Percentiles rank a stretch among this genome's conserved stretches.
Evolutionary conservation across 2,113 vertebrate species (phyloP).

Genomic region (Struthio camelus): DNA sequence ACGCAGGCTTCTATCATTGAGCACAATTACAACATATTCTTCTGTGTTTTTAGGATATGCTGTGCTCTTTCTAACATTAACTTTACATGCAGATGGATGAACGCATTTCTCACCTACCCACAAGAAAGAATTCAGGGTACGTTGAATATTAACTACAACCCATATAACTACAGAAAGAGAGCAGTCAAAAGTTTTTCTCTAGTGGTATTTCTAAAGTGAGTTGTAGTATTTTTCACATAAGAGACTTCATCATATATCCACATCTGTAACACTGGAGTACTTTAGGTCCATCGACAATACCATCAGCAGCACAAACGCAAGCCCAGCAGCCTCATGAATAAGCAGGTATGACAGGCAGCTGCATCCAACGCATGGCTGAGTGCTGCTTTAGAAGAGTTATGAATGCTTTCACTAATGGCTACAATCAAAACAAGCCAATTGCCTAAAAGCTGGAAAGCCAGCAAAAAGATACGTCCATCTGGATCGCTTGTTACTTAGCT

Average conservation of each 20-base stretch:
- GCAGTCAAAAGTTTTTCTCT: not conserved
- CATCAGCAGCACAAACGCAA: not conserved
- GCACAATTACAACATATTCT: fast-evolving
- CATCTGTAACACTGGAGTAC: not conserved
- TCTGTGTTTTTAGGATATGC: too few species aligned
- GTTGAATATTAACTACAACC: not conserved
- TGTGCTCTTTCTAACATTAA: too few species aligned
- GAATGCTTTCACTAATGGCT: not conserved
- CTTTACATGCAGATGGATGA: not conserved
- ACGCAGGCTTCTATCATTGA: not conserved
- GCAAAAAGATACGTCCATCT: not conserved
- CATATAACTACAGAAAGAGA: not conserved
- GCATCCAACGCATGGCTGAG: not conserved
- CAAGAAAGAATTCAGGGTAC: not conserved
- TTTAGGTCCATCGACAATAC: not conserved
- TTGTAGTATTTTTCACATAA: not conserved
- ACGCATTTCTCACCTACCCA: not conserved
- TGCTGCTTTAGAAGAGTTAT: not conserved
- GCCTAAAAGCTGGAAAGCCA: not conserved
- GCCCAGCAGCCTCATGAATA: not conserved
- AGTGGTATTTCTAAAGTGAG: not conserved
- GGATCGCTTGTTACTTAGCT: not conserved
- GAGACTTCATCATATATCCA: not conserved
- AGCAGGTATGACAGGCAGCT: not conserved
- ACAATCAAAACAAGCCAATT: not conserved